Percentiles rank a stretch among this genome's conserved stretches.
These are phyloP conservation scores for Andrena camellia DNA, from an alignment of 2,888 invertebrate genomes.

Conservation along the genomic window DNA sequence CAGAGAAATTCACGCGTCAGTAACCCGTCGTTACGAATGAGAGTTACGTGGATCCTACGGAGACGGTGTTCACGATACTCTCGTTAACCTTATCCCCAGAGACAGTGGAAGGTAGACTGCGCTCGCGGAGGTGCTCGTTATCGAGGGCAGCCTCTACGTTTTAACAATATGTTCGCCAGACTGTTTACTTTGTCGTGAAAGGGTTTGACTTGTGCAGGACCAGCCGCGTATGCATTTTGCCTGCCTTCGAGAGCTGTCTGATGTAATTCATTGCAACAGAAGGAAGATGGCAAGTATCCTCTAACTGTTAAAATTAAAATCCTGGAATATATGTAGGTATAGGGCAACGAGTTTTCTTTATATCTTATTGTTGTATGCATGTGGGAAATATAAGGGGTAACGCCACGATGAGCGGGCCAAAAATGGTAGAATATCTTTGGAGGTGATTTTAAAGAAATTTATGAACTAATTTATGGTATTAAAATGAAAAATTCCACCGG, in stretches of 20 bases:
- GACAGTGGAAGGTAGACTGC: slow-evolving; percentile 23
- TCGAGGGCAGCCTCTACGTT: slow-evolving; percentile 31
- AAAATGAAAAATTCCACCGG: too few relatives aligned
- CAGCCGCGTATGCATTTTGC: slow-evolving; percentile 3
- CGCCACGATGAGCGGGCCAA: too few relatives aligned
- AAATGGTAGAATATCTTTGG: too few relatives aligned
- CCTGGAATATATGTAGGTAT: too few relatives aligned
- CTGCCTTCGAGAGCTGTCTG: neutral
- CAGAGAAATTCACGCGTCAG: slow-evolving; percentile 39
- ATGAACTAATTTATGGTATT: too few relatives aligned
- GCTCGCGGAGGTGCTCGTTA: slow-evolving; percentile 20
- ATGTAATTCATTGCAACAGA: neutral
- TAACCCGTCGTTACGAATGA: slow-evolving; percentile 16
- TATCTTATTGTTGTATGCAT: too few relatives aligned
- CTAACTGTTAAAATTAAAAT: neutral
- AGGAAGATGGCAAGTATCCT: neutral
- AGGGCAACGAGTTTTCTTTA: too few relatives aligned
- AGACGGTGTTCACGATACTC: slow-evolving; percentile 25
- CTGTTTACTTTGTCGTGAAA: slow-evolving; percentile 27
- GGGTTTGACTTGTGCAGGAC: slow-evolving; percentile 12
- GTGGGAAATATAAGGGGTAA: too few relatives aligned
- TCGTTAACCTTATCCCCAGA: slow-evolving; percentile 41
- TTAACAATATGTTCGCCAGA: slow-evolving; percentile 34
- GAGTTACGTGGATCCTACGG: neutral
- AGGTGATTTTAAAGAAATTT: too few relatives aligned